Conservation (phyloP, 2,888 invertebrate species). For the Sarcophaga rosellei region DNA sequence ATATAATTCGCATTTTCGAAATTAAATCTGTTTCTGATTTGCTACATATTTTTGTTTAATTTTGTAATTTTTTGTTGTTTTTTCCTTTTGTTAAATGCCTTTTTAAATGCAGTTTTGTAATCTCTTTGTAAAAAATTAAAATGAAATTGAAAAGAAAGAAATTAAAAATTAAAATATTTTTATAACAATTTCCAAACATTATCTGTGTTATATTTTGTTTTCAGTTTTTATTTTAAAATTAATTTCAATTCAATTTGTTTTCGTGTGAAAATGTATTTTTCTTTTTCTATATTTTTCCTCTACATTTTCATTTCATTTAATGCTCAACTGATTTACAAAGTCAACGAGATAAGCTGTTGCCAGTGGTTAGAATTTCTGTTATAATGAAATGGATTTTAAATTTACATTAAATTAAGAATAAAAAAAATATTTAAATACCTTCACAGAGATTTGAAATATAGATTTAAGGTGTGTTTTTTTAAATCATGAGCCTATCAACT, state of each 20-base stretch:
- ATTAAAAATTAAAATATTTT: neutral
- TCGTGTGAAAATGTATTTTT: neutral
- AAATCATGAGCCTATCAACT: no score
- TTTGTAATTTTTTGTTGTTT: neutral
- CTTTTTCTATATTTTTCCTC: neutral
- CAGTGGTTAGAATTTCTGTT: no score
- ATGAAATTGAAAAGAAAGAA: neutral
- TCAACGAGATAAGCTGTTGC: no score
- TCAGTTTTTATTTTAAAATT: neutral
- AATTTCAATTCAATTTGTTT: neutral
- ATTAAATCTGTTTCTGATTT: neutral
- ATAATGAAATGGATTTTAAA: no score
- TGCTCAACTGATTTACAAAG: no score
- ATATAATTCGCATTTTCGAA: neutral
- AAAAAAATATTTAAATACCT: no score
- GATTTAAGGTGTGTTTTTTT: no score
- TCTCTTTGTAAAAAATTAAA: neutral
- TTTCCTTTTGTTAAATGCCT: neutral
- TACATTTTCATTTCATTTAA: neutral
- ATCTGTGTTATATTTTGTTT: neutral
- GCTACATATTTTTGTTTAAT: neutral
- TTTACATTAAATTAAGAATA: no score
- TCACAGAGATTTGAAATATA: no score
- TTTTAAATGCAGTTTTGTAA: neutral
- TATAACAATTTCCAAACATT: neutral